Base-by-base conservation (phyloP, 2,113 vertebrate species). In the Aphyosemion australe region DNA sequence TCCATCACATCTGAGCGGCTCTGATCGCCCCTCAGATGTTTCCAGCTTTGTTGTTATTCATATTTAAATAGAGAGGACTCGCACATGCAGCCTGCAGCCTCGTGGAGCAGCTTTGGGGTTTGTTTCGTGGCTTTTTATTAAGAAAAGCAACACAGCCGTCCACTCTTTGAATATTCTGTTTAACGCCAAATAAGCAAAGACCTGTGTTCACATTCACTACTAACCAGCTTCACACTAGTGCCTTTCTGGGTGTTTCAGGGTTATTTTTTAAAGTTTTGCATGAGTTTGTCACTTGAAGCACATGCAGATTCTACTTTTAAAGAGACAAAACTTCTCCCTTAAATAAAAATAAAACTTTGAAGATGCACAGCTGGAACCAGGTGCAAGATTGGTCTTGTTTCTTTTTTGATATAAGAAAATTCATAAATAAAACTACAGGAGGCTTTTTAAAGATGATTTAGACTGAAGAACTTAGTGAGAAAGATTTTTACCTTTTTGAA, bases 351-450 rank as follows among this genome's bases (percentile, higher is more conserved):
- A 18, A 45, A 15, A 18, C 15, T 8, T 9, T 18, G 45, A 4
- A 46, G 15, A n/a, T 46, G 45, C 16, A 16, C 15, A 15, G 14
- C 15, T 16, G 6, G 4, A 2, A 32, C 3, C 32, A 41, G 39
- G 39, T 16, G 4, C n/a, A 15, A 16, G 7, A 16, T 16, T 16
- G 6, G 6, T 1, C 5, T 46, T 16, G 4, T n/a, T 14, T 15
- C 14, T 46, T 46, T 16, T 46, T 7, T 6, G n/a, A 16, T 46
- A 46, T 14, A 4, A 14, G 61, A 59, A 42, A 42, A 9, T 14
- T 34, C 41, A 61, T 16, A 18, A 46, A 34, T 34, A 61, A 73
- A 68, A n/a, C 20, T 14, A 20, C 37, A 47, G 56, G 50, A 37
- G 21, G 37, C 37, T 18, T 11, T 31, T 13, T 61, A 10, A 10